Evolutionary conservation across 1,140 invertebrate species (phyloP).

Genomic region (Drosophila ambigua): DNA sequence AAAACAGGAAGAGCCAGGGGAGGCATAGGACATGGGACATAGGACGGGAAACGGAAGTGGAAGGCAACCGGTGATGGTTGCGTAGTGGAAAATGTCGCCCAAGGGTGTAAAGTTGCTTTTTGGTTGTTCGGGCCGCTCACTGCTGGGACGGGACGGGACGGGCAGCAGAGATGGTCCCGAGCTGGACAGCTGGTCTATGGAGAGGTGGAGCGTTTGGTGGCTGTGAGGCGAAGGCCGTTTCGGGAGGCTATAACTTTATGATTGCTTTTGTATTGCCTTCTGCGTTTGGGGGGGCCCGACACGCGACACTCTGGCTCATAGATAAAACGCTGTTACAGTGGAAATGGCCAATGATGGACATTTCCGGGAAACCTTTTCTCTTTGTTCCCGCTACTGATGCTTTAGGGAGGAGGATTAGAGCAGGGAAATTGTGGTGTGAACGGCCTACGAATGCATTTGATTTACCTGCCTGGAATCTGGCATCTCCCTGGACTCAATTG

Average conservation of each 20-base stretch:
- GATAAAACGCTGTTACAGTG: constrained; percentile 48
- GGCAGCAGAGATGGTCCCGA: background rate
- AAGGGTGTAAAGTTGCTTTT: constrained; percentile 46
- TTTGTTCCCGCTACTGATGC: background rate
- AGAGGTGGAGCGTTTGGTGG: background rate
- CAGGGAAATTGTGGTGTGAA: too few species aligned
- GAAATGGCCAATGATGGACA: constrained; percentile 43
- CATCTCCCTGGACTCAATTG: background rate
- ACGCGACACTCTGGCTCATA: constrained; percentile 36
- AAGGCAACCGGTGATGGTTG: constrained; percentile 1
- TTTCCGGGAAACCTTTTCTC: constrained; percentile 19
- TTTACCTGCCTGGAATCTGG: background rate
- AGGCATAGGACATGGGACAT: too few species aligned
- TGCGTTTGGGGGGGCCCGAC: constrained; percentile 26
- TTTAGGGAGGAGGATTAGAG: too few species aligned
- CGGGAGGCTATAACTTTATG: constrained; percentile 68
- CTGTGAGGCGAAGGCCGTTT: constrained; percentile 15
- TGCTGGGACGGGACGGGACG: too few species aligned
- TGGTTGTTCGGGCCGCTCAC: constrained; percentile 1
- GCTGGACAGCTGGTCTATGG: background rate
- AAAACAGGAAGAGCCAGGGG: constrained; percentile 1
- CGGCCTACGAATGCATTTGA: background rate
- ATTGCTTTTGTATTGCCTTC: constrained; percentile 75
- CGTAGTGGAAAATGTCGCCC: constrained; percentile 47
- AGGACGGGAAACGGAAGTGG: background rate